These are phyloP conservation scores for Aphodius granarius DNA, from an alignment of 2,888 invertebrate species.

Conservation along the genomic window DNA sequence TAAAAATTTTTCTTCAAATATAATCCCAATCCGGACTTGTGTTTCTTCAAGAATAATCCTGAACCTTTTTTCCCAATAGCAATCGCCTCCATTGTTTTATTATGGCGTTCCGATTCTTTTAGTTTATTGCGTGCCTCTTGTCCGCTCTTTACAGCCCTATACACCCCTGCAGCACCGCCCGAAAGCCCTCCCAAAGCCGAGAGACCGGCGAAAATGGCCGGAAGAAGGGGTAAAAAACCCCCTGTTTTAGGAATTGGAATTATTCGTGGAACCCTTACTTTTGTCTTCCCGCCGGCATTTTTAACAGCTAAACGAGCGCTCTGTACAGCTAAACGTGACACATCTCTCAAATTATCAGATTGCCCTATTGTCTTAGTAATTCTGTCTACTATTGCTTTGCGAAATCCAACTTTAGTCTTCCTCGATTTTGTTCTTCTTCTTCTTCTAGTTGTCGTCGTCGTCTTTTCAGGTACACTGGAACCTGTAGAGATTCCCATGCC, in stretches of 20 bases:
- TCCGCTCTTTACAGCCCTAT: constrained; percentile 37
- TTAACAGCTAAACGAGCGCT: constrained; percentile 18
- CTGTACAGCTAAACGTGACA: constrained; percentile 15
- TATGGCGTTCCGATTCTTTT: constrained; percentile 37
- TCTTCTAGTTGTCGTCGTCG: background rate
- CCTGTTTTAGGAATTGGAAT: constrained; percentile 31
- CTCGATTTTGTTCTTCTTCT: background rate
- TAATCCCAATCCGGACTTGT: constrained; percentile 36
- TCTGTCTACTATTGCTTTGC: too few species aligned
- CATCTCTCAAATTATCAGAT: constrained; percentile 8
- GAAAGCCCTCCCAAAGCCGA: constrained; percentile 34
- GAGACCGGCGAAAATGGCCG: constrained; percentile 39
- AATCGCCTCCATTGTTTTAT: constrained; percentile 39
- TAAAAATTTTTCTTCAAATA: constrained; percentile 32
- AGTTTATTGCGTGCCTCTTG: constrained; percentile 33
- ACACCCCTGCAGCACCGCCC: constrained; percentile 36
- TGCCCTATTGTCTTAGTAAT: background rate
- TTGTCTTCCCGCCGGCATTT: constrained; percentile 19
- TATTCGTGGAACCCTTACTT: constrained; percentile 16
- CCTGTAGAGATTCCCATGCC: constrained; percentile 23
- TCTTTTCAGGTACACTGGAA: too few species aligned
- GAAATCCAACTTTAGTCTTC: too few species aligned
- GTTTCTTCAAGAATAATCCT: constrained; percentile 34
- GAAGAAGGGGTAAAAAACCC: constrained; percentile 36
- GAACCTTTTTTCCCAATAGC: constrained; percentile 38